Evolutionary conservation across 2,113 vertebrate genomes (phyloP), one percentile per base, ranked within the genome.

Genomic region (Nerophis lumbriciformis): DNA sequence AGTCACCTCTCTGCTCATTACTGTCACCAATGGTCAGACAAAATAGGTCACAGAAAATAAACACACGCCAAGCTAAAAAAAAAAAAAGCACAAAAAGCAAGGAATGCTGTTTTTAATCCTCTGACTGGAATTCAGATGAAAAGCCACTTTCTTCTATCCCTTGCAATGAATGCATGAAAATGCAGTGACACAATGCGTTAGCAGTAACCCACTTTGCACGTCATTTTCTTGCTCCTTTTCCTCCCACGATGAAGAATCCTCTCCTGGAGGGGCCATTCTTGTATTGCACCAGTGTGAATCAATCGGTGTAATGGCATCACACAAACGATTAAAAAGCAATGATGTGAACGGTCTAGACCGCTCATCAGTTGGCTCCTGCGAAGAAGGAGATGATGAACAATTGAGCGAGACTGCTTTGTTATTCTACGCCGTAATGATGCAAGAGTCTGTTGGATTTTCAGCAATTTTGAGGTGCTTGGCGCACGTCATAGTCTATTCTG

Each of bases 301-400:
- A 71, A 62, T 80, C n/a, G 57, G 47, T 5, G 57, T 76, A 77
- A 80, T 64, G 62, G 65, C 78, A 70, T 68, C 0, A 35, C 55
- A 77, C 74, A 65, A 83, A 73, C 78, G 62, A 82, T 84, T 86
- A 71, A 79, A 76, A 76, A 78, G 66, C 61, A 76, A 83, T 82
- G 75, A 79, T 69, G 72, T 75, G 44, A 55, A 68, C 42, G 61
- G 58, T 78, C 56, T 60, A 66, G 68, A 66, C 61, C 58, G 16
- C 62, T 72, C 66, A 71, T 82, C 68, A 69, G 48, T 80, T 71
- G 64, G 57, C 53, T 47, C 59, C 54, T 44, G 65, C 58, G 58
- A 65, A 53, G 56, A 67, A 80, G 66, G 55, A 72, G 68, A 73
- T 75, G 61, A 63, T 12, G 48, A 47, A 54, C 66, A 65, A 65